These are phyloP conservation scores for Peromyscus eremicus DNA, from an alignment of 2,797 vertebrate species.

Conservation along the genomic window DNA sequence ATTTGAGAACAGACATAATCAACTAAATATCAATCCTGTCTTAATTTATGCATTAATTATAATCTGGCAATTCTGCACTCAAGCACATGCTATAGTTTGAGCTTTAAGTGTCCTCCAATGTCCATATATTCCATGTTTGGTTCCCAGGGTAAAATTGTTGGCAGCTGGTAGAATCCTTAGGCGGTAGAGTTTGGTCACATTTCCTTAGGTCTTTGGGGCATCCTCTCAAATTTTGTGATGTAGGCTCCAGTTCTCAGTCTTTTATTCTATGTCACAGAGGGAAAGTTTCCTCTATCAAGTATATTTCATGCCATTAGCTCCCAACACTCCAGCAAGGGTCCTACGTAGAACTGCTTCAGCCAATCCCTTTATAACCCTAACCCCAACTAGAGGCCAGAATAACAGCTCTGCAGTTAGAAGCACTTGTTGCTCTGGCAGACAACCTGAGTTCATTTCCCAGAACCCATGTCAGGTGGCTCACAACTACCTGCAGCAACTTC, in stretches of 20 bases:
- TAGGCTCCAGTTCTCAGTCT: neutral
- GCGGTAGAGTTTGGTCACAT: rapidly evolving
- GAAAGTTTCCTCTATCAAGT: neutral
- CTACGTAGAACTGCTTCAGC: neutral
- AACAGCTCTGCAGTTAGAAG: neutral
- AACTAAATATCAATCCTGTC: neutral
- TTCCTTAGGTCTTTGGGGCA: neutral
- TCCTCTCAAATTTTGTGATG: neutral
- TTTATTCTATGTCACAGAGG: too few species aligned
- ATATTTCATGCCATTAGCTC: neutral
- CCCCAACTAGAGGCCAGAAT: neutral
- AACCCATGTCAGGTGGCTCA: neutral
- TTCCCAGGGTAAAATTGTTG: neutral
- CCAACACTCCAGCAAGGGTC: neutral
- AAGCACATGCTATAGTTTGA: neutral
- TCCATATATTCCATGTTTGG: too few species aligned
- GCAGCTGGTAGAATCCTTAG: neutral
- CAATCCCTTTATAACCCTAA: neutral
- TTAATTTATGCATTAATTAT: neutral
- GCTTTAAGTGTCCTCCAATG: neutral
- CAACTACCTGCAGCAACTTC: neutral
- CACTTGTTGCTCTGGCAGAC: neutral
- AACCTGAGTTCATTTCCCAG: neutral
- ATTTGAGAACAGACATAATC: neutral
- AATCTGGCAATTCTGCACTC: neutral